These are phyloP conservation scores for Bombus picipes DNA, from an alignment of 1,140 invertebrate genomes.

Conservation along the genomic window DNA sequence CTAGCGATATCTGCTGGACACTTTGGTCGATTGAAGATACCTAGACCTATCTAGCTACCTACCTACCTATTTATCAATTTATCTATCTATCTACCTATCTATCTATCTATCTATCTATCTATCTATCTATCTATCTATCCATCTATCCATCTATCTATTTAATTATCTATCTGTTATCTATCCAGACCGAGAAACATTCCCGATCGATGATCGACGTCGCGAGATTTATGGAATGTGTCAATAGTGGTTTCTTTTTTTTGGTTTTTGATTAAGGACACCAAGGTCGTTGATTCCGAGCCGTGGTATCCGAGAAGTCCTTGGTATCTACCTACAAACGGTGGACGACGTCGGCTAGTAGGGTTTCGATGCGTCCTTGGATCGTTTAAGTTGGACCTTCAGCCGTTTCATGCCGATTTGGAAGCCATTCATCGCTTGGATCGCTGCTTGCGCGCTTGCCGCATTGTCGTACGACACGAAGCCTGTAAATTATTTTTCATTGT, in stretches of 20 bases:
- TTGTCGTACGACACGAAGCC: constrained; percentile 98
- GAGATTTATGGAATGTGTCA: constrained; percentile 44
- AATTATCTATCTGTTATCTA: constrained; percentile 12
- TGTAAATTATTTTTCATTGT: constrained; percentile 74
- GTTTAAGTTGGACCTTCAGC: constrained; percentile 98
- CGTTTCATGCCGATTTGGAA: constrained; percentile 98
- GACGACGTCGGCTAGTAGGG: constrained; percentile 87
- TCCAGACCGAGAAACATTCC: constrained; percentile 25
- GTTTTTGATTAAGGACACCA: constrained; percentile 52
- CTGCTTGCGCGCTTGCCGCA: constrained; percentile 94
- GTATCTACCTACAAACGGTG: constrained; percentile 80
- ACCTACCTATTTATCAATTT: neutral
- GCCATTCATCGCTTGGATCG: constrained; percentile 98
- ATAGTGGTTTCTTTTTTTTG: constrained; percentile 19
- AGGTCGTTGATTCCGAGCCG: constrained; percentile 55
- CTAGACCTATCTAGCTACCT: constrained; percentile 11
- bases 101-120: neutral
- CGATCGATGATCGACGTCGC: constrained; percentile 35
- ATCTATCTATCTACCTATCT: no score
- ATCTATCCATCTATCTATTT: neutral
- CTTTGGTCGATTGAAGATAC: constrained; percentile 34
- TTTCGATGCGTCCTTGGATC: constrained; percentile 94
- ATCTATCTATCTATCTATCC: neutral
- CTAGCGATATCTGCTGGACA: constrained; percentile 27
- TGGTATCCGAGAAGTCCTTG: constrained; percentile 71